A percentile compares a stretch with the other conserved stretches of the same genome.
Conservation (phyloP, 2,888 invertebrate genomes). For the Perdita meconis region DNA sequence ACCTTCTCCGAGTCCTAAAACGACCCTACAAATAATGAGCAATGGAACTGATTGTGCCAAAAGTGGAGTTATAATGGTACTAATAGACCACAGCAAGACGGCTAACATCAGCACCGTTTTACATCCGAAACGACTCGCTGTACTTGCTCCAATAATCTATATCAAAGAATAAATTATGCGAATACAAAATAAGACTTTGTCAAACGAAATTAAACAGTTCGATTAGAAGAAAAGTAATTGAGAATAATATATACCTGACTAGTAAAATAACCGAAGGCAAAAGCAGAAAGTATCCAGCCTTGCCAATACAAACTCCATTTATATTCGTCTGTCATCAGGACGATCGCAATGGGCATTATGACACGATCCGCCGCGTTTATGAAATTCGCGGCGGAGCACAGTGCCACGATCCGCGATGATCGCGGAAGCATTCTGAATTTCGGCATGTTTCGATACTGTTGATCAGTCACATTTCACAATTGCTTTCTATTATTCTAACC, state of each 20-base stretch:
- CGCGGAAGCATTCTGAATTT: slow-evolving; percentile 85
- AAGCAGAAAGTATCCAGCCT: slow-evolving; percentile 91
- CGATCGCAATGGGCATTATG: slow-evolving; percentile 91
- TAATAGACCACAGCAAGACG: slow-evolving; percentile 90
- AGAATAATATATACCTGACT: slow-evolving; percentile 86
- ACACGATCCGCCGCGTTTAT: slow-evolving; percentile 91
- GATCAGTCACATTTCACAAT: slow-evolving; percentile 53
- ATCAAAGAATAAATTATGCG: slow-evolving; percentile 23
- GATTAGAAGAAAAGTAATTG: background rate
- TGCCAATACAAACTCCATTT: slow-evolving; percentile 90
- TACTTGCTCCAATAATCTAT: slow-evolving; percentile 88
- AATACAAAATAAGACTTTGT: slow-evolving; percentile 23
- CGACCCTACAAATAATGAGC: slow-evolving; percentile 87
- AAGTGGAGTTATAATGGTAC: slow-evolving; percentile 89
- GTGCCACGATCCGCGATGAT: slow-evolving; percentile 87
- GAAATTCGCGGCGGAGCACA: slow-evolving; percentile 90
- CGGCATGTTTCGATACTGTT: slow-evolving; percentile 78
- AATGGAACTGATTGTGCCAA: slow-evolving; percentile 88
- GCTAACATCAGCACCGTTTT: slow-evolving; percentile 89
- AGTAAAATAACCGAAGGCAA: slow-evolving; percentile 91
- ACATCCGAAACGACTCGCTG: slow-evolving; percentile 88
- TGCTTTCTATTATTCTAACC: slow-evolving; percentile 33
- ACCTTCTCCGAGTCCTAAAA: slow-evolving; percentile 91
- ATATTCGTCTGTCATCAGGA: slow-evolving; percentile 90
- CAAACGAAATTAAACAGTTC: too few species aligned